Evolutionary conservation across 2,797 vertebrate genomes (phyloP), one percentile per base, ranked within the genome.

Genomic region (Muscicapa comitata): DNA sequence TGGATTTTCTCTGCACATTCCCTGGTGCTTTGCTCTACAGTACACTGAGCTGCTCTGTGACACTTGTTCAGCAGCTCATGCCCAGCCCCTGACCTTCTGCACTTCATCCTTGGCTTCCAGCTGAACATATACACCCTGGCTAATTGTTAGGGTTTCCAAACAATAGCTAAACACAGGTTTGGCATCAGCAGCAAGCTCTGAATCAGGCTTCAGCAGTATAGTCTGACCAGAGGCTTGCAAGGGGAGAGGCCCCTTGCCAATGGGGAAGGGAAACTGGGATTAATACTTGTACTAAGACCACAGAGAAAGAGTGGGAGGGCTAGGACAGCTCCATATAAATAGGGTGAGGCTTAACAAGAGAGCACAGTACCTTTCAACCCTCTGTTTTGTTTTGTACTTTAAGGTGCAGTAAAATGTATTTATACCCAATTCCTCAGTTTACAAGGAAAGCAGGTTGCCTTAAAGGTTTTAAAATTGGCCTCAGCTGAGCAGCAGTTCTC

Each of bases 361-460:
- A 86, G 24, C 45, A 55, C 20, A 70, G 17, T 73, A 45, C 35
- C 57, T 88, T 94, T 82, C 66, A 90, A 53, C 12, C 62, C 31
- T 55, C 68, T 94, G 66, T 72, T 95, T 82, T 85, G 62, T 29
- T 95, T 83, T 72, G 47, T 90, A 43, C 37, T 92, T 94, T 67
- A 82, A 93, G n/a, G 59, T 50, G 53, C 81, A 67, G 23, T 95
- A 91, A 97, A 93, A 85, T 0, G 0, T 84, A 90, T 91, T 77
- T 93, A 77, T 85, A 80, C n/a, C 7, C 0, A 2, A 35, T 83
- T 91, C 48, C 67, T 74, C 19, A 58, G 38, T 92, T 87, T 91
- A 89, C 57, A 89, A 82, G 65, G 29, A 93, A 95, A 93, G 54
- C 50, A 80, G 67, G 35, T 68, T 91, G 65, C 38, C 72, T 87